Evolutionary conservation across 2,797 vertebrate species (phyloP).

Genomic region (Morus bassanus): DNA sequence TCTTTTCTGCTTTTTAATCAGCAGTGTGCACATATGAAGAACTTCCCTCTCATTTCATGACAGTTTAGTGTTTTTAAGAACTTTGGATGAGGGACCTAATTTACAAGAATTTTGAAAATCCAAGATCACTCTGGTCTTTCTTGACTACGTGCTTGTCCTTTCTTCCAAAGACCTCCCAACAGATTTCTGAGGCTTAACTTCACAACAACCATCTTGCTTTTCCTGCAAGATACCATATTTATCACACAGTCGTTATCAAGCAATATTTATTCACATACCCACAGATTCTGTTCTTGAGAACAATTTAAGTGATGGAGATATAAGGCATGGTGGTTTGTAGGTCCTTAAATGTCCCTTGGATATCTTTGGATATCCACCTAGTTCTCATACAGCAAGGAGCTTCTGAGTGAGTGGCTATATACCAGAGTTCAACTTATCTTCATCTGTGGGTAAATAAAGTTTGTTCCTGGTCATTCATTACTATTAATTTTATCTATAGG

Average conservation of each 20-base stretch:
- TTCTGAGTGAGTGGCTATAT: not conserved
- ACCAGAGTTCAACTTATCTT: not conserved
- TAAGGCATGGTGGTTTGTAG: too few species aligned
- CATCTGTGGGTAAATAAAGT: not conserved
- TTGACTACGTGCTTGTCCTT: not conserved
- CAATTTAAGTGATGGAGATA: not conserved
- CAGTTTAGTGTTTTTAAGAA: not conserved
- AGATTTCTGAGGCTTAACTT: not conserved
- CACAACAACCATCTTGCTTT: not conserved
- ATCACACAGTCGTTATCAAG: not conserved
- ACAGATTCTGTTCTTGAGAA: not conserved
- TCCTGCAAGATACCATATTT: not conserved
- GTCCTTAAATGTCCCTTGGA: not conserved
- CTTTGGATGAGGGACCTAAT: not conserved
- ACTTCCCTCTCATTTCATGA: not conserved
- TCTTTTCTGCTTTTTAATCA: not conserved
- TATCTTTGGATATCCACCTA: not conserved
- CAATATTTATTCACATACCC: not conserved
- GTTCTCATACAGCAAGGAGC: not conserved
- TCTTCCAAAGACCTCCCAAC: not conserved
- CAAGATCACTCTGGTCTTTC: not conserved
- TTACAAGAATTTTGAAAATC: not conserved
- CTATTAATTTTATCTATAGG: not conserved
- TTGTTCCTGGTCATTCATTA: not conserved
- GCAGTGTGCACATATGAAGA: not conserved